A percentile compares a stretch with the other conserved stretches of the same genome.
Evolutionary conservation across 2,888 invertebrate species (phyloP).

Genomic region (Philaethria dido): DNA sequence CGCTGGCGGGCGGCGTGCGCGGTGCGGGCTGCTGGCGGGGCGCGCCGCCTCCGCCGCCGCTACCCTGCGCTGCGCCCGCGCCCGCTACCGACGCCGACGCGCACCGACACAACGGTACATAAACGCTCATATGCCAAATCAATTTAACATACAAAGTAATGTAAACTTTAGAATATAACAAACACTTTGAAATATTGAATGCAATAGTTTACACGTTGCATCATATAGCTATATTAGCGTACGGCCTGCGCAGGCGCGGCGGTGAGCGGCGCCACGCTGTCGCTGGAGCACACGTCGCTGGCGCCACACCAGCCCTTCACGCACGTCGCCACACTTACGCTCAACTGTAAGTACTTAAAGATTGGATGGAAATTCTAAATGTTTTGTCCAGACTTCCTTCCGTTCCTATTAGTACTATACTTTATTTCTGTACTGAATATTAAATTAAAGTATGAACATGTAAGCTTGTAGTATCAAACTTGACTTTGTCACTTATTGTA

Average conservation of each 20-base stretch:
- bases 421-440: no score
- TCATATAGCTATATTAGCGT: not conserved
- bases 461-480: no score
- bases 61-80: conserved; percentile 45
- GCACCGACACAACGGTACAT: conserved; percentile 42
- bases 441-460: no score
- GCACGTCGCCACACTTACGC: conserved; percentile 51
- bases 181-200: not conserved
- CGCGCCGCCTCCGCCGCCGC: conserved; percentile 42
- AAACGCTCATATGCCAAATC: no score
- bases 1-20: conserved; percentile 53
- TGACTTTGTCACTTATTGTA: no score
- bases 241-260: conserved; percentile 46
- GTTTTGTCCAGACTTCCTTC: no score
- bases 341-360: conserved; percentile 48
- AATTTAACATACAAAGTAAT: not conserved
- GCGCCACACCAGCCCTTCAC: conserved; percentile 56
- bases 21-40: conserved; percentile 46
- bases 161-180: not conserved
- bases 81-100: conserved; percentile 35
- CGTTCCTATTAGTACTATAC: no score
- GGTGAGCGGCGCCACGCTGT: conserved; percentile 53
- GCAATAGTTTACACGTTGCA: not conserved
- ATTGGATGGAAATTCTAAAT: no score
- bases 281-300: conserved; percentile 54